Percentiles rank a stretch among this genome's conserved stretches.
Evolutionary conservation across 2,797 vertebrate genomes (phyloP).

Genomic region (Epinephelus coioides): DNA sequence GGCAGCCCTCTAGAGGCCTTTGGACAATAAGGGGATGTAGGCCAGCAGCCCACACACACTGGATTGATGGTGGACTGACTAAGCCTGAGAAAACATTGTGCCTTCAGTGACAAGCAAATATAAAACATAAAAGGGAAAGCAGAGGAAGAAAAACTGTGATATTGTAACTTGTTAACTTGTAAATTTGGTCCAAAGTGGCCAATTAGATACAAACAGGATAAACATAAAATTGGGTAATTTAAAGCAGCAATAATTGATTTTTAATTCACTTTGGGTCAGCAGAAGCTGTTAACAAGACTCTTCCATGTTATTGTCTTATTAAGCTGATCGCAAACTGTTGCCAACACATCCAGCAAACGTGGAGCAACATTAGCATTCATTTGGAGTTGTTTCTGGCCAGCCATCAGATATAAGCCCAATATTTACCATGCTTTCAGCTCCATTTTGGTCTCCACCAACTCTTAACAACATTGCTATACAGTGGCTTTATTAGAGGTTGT

Average conservation of each 20-base stretch:
- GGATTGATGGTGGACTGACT: conserved; percentile 45
- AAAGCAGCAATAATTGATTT: not conserved
- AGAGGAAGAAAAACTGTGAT: not conserved
- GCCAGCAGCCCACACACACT: conserved; percentile 16
- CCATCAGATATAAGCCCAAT: not conserved
- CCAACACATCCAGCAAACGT: not conserved
- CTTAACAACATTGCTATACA: conserved; percentile 1
- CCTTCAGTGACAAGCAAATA: conserved; percentile 26
- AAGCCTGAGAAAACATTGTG: conserved; percentile 12
- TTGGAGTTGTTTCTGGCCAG: conserved; percentile 4
- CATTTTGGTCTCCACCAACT: not conserved
- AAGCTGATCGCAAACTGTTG: not conserved
- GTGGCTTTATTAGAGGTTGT: not conserved
- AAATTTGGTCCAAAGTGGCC: conserved; percentile 1
- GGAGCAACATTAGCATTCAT: conserved; percentile 12
- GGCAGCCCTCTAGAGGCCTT: conserved; percentile 39
- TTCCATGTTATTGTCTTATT: not conserved
- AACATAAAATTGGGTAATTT: not conserved
- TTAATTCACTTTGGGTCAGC: not conserved
- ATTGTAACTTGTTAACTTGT: not conserved
- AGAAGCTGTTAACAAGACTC: not conserved
- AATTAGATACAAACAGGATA: not conserved
- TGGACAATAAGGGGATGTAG: conserved; percentile 37
- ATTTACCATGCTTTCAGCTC: not conserved
- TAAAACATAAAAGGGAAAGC: not conserved